Percentiles rank a stretch among this genome's conserved stretches.
These are phyloP conservation scores for Coturnix japonica DNA, from an alignment of 2,113 vertebrate species.

Conservation along the genomic window DNA sequence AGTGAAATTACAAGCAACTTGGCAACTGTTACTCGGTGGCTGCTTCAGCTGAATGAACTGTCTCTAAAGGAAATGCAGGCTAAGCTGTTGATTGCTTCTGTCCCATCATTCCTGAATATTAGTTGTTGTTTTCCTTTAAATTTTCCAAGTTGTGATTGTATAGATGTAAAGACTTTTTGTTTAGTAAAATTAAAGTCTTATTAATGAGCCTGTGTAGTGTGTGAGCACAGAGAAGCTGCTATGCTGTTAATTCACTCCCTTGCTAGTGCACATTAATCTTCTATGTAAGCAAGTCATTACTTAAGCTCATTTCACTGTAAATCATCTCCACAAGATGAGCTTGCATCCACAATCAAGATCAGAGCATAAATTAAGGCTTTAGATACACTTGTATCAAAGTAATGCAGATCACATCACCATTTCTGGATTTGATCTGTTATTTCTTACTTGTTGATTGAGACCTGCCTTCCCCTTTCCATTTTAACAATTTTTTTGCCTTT, in stretches of 20 bases:
- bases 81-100: neutral
- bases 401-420: neutral
- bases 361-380: neutral
- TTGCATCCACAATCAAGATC: neutral
- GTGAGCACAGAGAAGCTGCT: neutral
- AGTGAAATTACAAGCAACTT: neutral
- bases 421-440: neutral
- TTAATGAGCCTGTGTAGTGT: fast-evolving
- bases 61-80: neutral
- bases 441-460: neutral
- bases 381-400: neutral
- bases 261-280: slow-evolving; percentile 8
- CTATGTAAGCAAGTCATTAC: neutral
- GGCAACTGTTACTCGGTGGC: neutral
- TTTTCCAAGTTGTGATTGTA: fast-evolving
- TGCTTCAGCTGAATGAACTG: neutral
- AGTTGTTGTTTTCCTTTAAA: neutral
- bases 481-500: neutral
- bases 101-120: neutral
- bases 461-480: neutral
- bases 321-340: slow-evolving; percentile 11
- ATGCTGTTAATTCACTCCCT: slow-evolving; percentile 2
- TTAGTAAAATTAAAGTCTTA: neutral
- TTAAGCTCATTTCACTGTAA: slow-evolving; percentile 42
- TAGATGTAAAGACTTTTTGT: too few species aligned